phyloP scores from a whole-genome alignment of 2,113 vertebrate genomes.

The Mandrillus leucophaeus region DNA sequence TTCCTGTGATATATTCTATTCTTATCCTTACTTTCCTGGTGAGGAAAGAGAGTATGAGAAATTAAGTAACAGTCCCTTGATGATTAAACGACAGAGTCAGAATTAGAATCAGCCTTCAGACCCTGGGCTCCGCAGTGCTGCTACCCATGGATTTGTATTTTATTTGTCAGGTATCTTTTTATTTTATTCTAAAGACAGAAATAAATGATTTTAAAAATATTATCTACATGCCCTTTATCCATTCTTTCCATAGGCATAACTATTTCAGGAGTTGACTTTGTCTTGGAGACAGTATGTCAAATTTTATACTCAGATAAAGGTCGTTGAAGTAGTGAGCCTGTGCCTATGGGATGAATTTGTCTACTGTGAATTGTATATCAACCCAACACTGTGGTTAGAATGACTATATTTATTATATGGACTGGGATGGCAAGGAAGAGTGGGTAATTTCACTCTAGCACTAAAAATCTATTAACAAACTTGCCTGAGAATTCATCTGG shows the following conservation, averaged over 20 bases:
- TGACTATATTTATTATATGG: conserved; percentile 61
- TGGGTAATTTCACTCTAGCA: background rate
- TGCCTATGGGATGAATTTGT: conserved; percentile 67
- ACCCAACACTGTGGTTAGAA: background rate
- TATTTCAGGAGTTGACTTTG: conserved; percentile 70
- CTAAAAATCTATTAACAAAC: background rate
- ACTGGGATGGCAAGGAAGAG: conserved; percentile 14
- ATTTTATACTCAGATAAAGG: conserved; percentile 71
- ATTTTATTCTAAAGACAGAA: conserved; percentile 40
- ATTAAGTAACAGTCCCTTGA: background rate
- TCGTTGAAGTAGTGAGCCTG: conserved; percentile 48
- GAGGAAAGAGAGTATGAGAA: conserved; percentile 5
- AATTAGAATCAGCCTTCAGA: background rate
- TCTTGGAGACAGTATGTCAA: conserved; percentile 61
- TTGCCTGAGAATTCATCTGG: background rate
- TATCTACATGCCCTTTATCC: conserved; percentile 36
- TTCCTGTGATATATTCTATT: background rate
- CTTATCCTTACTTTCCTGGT: background rate
- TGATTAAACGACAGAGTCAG: background rate
- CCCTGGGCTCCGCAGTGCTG: background rate
- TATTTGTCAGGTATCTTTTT: conserved; percentile 33
- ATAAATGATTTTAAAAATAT: conserved; percentile 43
- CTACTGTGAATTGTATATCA: conserved; percentile 58
- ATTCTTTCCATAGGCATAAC: conserved; percentile 55
- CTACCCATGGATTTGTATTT: background rate